Evolutionary conservation across 2,888 invertebrate genomes (phyloP).

Genomic region (Phytoseiulus persimilis): DNA sequence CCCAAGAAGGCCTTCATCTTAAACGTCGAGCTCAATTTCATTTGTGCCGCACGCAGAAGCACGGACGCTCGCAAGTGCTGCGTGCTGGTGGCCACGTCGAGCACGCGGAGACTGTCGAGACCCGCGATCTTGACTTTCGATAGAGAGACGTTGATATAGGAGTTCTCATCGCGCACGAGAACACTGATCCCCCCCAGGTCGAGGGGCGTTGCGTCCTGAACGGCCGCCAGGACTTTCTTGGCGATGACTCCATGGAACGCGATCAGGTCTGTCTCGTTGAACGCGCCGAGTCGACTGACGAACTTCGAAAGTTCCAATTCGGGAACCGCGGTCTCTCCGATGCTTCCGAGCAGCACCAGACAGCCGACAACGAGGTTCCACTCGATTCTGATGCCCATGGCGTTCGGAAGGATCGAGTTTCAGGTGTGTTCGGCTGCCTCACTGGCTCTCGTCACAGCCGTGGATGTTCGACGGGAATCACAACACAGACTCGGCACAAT

Average conservation of each 20-base stretch:
- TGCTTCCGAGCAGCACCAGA: constrained; percentile 19
- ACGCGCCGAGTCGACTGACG: background rate
- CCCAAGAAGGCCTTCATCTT: too few species aligned
- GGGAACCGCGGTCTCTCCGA: constrained; percentile 7
- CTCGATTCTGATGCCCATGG: background rate
- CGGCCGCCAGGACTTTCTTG: constrained; percentile 7
- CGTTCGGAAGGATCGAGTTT: background rate
- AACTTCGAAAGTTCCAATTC: constrained; percentile 20
- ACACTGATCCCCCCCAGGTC: constrained; percentile 23
- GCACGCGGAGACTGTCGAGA: constrained; percentile 15
- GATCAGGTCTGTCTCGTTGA: constrained; percentile 25
- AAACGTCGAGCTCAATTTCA: constrained; percentile 26
- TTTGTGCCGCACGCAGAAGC: constrained; percentile 25
- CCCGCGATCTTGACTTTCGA: constrained; percentile 19
- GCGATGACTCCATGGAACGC: constrained; percentile 22
- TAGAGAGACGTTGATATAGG: constrained; percentile 23
- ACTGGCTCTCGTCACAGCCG: too few species aligned
- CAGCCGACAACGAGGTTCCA: constrained; percentile 6
- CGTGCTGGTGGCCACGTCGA: constrained; percentile 33
- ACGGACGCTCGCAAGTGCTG: constrained; percentile 38
- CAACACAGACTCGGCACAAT: too few species aligned
- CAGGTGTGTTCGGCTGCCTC: too few species aligned
- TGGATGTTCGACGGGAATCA: too few species aligned
- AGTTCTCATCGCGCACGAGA: constrained; percentile 12
- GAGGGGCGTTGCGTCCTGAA: constrained; percentile 7